A percentile compares a stretch with the other conserved stretches of the same genome.
These are phyloP conservation scores for Bombyx mori DNA, from an alignment of 1,140 invertebrate genomes.

Conservation along the genomic window DNA sequence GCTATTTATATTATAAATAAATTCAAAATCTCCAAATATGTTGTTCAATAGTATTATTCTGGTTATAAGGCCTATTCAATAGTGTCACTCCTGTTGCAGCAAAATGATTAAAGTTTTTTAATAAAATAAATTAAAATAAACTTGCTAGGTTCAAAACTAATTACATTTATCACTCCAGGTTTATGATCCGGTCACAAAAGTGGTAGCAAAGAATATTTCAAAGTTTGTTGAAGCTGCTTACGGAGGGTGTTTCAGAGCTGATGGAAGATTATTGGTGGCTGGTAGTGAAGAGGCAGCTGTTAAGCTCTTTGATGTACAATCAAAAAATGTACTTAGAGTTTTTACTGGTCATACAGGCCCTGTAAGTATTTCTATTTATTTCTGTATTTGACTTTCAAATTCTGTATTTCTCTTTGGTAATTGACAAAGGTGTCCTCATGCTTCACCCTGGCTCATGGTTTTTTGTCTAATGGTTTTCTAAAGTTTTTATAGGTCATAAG, in stretches of 20 bases:
- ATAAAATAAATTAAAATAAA: no score
- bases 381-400: not conserved
- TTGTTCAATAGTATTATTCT: no score
- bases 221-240: conserved; percentile 90
- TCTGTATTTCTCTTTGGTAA: not conserved
- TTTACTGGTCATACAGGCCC: conserved; percentile 72
- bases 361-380: conserved; percentile 34
- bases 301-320: conserved; percentile 89
- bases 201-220: conserved; percentile 87
- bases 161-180: conserved; percentile 63
- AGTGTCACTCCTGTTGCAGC: no score
- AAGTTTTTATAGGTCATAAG: not conserved
- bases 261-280: conserved; percentile 87
- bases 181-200: conserved; percentile 91
- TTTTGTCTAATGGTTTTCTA: not conserved
- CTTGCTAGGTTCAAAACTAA: no score
- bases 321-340: conserved; percentile 81
- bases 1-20: no score
- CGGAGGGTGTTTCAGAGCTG: conserved; percentile 87
- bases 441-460: not conserved
- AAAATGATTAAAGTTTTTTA: no score
- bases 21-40: no score
- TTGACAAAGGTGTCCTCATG: not conserved
- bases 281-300: conserved; percentile 92
- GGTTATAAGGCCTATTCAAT: no score